Evolutionary conservation across 2,888 invertebrate species (phyloP).

Genomic region (Tridacna crocea): DNA sequence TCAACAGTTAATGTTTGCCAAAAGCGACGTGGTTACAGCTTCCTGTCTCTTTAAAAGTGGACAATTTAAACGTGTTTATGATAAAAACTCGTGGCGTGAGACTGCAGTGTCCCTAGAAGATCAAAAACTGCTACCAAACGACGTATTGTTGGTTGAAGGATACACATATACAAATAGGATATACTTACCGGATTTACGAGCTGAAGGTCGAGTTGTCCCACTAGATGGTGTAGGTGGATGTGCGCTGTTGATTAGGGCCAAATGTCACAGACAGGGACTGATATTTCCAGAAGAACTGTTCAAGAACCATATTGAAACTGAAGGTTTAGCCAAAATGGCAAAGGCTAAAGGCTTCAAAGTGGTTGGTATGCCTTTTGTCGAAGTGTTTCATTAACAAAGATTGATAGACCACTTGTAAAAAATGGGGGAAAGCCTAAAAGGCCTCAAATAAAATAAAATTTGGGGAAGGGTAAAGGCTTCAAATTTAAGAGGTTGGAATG

Average conservation of each 20-base stretch:
- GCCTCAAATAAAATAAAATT: too few relatives aligned
- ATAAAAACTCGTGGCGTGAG: constrained; percentile 81
- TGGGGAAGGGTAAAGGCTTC: too few relatives aligned
- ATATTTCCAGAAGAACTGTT: constrained; percentile 77
- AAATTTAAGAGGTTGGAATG: too few relatives aligned
- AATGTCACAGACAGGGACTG: constrained; percentile 77
- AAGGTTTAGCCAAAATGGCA: constrained; percentile 81
- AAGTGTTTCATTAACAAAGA: constrained; percentile 71
- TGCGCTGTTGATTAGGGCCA: constrained; percentile 73
- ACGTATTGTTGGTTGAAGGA: constrained; percentile 78
- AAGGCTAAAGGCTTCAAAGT: constrained; percentile 72
- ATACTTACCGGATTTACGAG: constrained; percentile 74
- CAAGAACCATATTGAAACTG: constrained; percentile 80
- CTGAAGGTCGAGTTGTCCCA: constrained; percentile 76
- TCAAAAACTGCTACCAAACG: constrained; percentile 61
- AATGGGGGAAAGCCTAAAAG: background rate
- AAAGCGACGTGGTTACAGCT: constrained; percentile 75
- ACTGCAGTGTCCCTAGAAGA: constrained; percentile 71
- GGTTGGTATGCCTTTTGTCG: constrained; percentile 78
- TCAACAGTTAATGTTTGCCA: constrained; percentile 75
- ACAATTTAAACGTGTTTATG: constrained; percentile 66
- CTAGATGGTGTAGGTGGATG: constrained; percentile 82
- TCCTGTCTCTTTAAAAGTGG: constrained; percentile 72
- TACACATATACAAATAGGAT: constrained; percentile 72
- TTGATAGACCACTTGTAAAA: background rate